phyloP scores from a whole-genome alignment of 2,797 vertebrate species.

The Chrysocyon brachyurus region DNA sequence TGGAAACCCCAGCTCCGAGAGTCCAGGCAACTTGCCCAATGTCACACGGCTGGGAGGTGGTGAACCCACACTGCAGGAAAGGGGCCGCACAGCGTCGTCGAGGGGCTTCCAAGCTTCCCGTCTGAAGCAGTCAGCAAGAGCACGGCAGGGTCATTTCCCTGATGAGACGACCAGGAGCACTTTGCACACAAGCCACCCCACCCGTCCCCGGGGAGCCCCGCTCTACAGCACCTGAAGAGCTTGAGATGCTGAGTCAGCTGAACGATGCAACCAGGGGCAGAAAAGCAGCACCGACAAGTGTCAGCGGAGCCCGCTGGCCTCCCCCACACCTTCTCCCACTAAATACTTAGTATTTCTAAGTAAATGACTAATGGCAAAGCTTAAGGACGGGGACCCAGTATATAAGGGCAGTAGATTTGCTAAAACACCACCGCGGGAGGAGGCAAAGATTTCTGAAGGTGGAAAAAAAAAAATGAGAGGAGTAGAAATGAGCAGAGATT shows the following conservation, averaged over 20 bases:
- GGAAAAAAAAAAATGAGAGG: background rate
- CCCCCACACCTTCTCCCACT: background rate
- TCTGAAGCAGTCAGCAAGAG: rapidly evolving
- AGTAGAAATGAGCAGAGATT: background rate
- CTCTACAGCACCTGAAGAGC: background rate
- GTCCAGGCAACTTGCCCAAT: background rate
- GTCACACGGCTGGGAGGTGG: background rate
- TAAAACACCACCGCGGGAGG: background rate
- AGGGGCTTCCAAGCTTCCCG: background rate
- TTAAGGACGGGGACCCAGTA: background rate
- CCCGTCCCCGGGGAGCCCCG: background rate
- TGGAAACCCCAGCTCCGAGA: background rate
- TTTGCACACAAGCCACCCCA: background rate
- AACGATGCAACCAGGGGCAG: background rate
- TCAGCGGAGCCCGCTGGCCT: background rate
- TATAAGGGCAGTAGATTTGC: background rate
- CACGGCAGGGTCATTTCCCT: background rate
- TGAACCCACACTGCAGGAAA: background rate
- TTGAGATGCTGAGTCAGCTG: background rate
- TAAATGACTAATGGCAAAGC: background rate
- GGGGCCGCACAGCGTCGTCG: rapidly evolving
- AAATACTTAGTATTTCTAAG: background rate
- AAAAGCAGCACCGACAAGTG: background rate
- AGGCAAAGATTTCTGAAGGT: background rate
- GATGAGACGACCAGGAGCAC: background rate